Base-by-base conservation (phyloP, 1,140 invertebrate genomes). In the Microplitis mediator region DNA sequence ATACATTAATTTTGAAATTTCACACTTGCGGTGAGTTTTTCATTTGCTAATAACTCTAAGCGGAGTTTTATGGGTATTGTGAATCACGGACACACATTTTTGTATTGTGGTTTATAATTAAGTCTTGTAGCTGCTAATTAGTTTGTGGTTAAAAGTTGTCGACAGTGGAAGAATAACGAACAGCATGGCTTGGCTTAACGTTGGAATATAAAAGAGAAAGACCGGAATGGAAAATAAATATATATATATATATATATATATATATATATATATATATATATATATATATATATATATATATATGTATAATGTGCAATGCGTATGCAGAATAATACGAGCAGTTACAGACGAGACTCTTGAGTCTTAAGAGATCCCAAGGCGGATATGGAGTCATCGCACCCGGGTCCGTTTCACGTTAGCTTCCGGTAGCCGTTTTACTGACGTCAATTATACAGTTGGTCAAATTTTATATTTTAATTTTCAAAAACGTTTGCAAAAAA, bases 341-440 rank as follows among this genome's bases (percentile, higher is more conserved):
- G 61, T 56, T 14, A 45, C 39, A 45, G 39, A 45, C 39, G 6
- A 45, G 39, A 45, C 39, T 45, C 39, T 6, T 9, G 39, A 45
- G 39, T 45, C 39, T 45, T 51, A 62, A 66, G 67, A 77, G 76
- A 78, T 76, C 63, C 73, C 72, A 54, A 52, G 61, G 52, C 76
- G 76, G 78, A 78, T 78, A 78, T 78, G 76, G 71, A 79, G 78
- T 79, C 78, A 79, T 79, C 78, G 78, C 72, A 79, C 78, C 67
- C 75, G 74, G 66, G 69, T 63, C 73, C 69, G 45, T 68, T 74
- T 74, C 52, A 68, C 63, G 23, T 62, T 34, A 13, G 35, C 54
- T 69, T 45, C 56, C 73, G 62, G 72, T 35, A 58, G 13, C 32
- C 39, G 56, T 16, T 58, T 58, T 58, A 23, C 56, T 23, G 56